Conservation (phyloP, 2,888 invertebrate genomes). For the Byasa hedistus region DNA sequence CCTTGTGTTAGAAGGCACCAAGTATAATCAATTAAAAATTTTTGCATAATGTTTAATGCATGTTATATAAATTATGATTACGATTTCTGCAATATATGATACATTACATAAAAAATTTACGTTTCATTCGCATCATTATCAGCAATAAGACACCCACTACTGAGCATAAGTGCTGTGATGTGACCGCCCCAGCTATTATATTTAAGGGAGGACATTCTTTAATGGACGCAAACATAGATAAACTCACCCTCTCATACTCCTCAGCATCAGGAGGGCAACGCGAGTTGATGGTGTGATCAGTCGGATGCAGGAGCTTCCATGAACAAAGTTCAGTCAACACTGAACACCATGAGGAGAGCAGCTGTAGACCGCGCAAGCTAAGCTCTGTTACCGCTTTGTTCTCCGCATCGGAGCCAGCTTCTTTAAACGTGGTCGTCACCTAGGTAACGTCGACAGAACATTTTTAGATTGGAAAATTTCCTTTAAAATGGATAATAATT, state of each 20-base stretch:
- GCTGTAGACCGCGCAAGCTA: conserved; percentile 93
- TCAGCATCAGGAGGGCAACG: conserved; percentile 97
- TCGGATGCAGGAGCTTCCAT: conserved; percentile 98
- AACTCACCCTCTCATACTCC: conserved; percentile 94
- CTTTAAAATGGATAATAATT: neutral
- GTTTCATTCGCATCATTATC: too few relatives aligned
- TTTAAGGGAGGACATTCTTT: neutral
- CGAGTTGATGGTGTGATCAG: conserved; percentile 96
- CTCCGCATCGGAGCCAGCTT: conserved; percentile 94
- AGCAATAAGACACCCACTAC: too few relatives aligned
- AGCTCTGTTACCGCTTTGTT: conserved; percentile 95
- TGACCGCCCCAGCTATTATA: too few relatives aligned
- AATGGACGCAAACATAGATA: neutral
- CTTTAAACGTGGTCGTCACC: conserved; percentile 96
- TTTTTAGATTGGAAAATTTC: neutral
- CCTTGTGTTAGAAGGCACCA: neutral
- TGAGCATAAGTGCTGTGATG: too few relatives aligned
- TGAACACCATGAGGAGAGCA: conserved; percentile 97
- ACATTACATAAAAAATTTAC: too few relatives aligned
- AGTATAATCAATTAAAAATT: too few relatives aligned
- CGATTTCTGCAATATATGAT: too few relatives aligned
- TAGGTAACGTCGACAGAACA: conserved; percentile 44
- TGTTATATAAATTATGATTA: too few relatives aligned
- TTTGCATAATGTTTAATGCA: too few relatives aligned
- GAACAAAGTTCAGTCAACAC: conserved; percentile 98